These are phyloP conservation scores for Meghimatium bilineatum DNA, from an alignment of 2,888 invertebrate species.

Conservation along the genomic window DNA sequence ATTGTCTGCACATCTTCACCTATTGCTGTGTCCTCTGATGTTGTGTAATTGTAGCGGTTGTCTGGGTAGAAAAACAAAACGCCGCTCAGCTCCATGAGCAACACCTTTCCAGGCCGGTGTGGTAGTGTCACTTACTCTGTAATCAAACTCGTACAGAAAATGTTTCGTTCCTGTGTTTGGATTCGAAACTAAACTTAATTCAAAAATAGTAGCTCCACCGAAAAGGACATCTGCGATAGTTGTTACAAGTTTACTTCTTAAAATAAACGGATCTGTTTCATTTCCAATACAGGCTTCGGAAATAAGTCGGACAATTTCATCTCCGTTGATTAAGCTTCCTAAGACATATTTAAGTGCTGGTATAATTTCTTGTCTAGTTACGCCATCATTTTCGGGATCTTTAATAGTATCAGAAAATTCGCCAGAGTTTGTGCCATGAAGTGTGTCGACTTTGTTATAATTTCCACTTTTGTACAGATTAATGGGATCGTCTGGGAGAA, in stretches of 20 bases:
- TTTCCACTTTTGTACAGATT: neutral
- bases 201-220: too few species aligned
- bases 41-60: neutral
- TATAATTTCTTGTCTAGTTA: conserved; percentile 16
- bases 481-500: conserved; percentile 31
- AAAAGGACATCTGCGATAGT: too few species aligned
- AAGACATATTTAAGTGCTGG: neutral
- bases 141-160: too few species aligned
- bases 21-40: conserved; percentile 1
- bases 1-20: conserved; percentile 20
- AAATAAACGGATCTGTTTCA: too few species aligned
- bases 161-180: too few species aligned
- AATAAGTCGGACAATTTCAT: too few species aligned
- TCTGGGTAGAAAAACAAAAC: conserved; percentile 8
- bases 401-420: neutral
- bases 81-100: neutral
- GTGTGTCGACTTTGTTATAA: conserved; percentile 35
- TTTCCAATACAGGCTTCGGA: too few species aligned
- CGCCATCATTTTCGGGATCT: conserved; percentile 14
- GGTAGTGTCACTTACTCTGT: too few species aligned
- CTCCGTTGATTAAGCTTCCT: neutral
- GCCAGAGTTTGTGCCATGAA: conserved; percentile 10
- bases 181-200: neutral
- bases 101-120: conserved; percentile 2
- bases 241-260: too few species aligned